Evolutionary conservation across 2,888 invertebrate genomes (phyloP).

Genomic region (Epsilonema sp.): DNA sequence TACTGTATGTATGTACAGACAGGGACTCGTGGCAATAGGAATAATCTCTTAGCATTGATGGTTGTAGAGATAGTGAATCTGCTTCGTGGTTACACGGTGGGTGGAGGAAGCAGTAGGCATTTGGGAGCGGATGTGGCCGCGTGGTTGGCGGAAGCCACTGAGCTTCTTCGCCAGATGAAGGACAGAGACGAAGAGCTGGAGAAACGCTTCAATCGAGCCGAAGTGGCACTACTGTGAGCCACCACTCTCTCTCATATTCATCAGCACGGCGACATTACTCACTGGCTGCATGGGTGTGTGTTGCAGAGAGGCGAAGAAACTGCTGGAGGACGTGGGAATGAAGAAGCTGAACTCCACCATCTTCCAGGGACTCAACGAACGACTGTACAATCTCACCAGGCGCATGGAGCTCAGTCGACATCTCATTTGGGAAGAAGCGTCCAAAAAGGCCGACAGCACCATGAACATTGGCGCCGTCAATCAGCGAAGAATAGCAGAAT

Average conservation of each 20-base stretch:
- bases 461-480: slow-evolving; percentile 16
- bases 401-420: slow-evolving; percentile 7
- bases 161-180: slow-evolving; percentile 24
- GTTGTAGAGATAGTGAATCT: neutral
- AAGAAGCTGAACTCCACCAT: slow-evolving; percentile 24
- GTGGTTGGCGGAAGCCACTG: slow-evolving; percentile 23
- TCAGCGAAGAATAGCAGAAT: slow-evolving; percentile 13
- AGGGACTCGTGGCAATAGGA: too few species aligned
- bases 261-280: neutral
- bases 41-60: too few species aligned
- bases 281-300: neutral
- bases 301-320: slow-evolving; percentile 16
- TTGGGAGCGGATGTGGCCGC: neutral
- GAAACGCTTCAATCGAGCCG: slow-evolving; percentile 17
- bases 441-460: slow-evolving; percentile 16
- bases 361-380: slow-evolving; percentile 13
- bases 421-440: slow-evolving; percentile 21
- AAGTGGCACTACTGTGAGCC: slow-evolving; percentile 13
- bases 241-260: too few species aligned
- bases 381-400: neutral
- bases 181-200: slow-evolving; percentile 21
- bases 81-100: neutral
- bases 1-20: too few species aligned
- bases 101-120: neutral
- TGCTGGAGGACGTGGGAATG: slow-evolving; percentile 18